Evolutionary conservation across 1,140 invertebrate genomes (phyloP), one percentile per base, ranked within the genome.

Genomic region (Apis florea): DNA sequence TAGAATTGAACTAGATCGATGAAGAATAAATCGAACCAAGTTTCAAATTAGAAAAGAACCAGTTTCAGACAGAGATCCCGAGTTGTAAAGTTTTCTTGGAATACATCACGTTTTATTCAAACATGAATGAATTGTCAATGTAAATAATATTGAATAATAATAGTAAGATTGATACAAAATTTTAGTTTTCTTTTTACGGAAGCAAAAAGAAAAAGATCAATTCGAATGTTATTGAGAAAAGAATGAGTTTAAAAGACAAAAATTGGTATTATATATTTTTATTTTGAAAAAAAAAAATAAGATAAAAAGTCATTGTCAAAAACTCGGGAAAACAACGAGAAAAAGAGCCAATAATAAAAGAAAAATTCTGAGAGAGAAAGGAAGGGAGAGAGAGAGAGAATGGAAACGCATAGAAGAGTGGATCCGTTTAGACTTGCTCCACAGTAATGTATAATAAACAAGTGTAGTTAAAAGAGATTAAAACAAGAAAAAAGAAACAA

Each of bases 401-500:
- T 40, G 26, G 54, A 59, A 54, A 53, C 19, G 53, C 26, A 58
- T 71, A 71, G 17, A 47, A 56, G 24, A 69, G 51, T 74, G 73
- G 69, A 88, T 73, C 61, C 71, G 59, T 87, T 67, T 87, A 88
- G 66, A 81, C 75, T 83, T 78, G 84, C 71, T 81, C 67, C 82
- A 74, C 74, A 68, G 71, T 54, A 19, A 83, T 88, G 86, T 88
- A 88, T 87, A 88, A 88, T 88, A 85, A 63, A 88, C 59, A 68
- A 19, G 53, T 84, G 84, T 89, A 85, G 87, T 83, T 71, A 58
- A 75, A 58, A 49, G n/a, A 70, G 13, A 56, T n/a, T 19, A 58
- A 70, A 49, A 26, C 6, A 61, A 15, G 59, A 61, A 47, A 58
- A 47, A 73, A 61, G 49, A 71, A 54, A 70, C 24, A 75, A 64